phyloP scores from a whole-genome alignment of 23 tunicate species.

The Diplosoma virens region DNA sequence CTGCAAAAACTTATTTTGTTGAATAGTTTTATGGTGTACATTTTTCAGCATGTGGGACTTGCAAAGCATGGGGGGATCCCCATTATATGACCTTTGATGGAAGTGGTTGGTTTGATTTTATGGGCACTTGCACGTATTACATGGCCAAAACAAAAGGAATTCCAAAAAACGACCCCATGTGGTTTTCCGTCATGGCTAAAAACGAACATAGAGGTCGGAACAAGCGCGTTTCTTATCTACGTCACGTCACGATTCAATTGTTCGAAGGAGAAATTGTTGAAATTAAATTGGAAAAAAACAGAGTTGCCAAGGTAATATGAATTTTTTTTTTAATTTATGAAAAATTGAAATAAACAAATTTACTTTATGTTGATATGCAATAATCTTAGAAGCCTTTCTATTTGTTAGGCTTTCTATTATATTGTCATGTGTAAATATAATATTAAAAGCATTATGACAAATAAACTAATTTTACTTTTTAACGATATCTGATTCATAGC shows the following conservation, averaged over 20 bases:
- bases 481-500: too few species aligned
- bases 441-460: too few species aligned
- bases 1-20: too few species aligned
- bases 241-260: conserved; percentile 8
- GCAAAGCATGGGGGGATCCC: conserved; percentile 79
- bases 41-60: conserved; percentile 36
- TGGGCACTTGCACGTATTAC: conserved; percentile 61
- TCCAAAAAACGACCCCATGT: not conserved
- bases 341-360: too few species aligned
- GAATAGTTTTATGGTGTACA: too few species aligned
- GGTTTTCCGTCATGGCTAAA: conserved; percentile 17
- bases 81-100: conserved; percentile 72
- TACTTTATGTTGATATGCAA: too few species aligned
- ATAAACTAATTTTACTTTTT: too few species aligned
- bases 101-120: conserved; percentile 46
- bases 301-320: conserved; percentile 1
- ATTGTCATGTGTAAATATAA: too few species aligned
- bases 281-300: conserved; percentile 6
- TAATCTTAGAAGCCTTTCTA: too few species aligned
- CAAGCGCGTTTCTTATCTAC: conserved; percentile 30
- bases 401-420: too few species aligned
- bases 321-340: too few species aligned
- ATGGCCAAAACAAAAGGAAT: conserved; percentile 38
- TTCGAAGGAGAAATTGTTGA: conserved; percentile 3
- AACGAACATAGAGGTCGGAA: conserved; percentile 38